A percentile compares a stretch with the other conserved stretches of the same genome.
Conservation (phyloP, 2,797 vertebrate species). For the Potorous gilbertii region DNA sequence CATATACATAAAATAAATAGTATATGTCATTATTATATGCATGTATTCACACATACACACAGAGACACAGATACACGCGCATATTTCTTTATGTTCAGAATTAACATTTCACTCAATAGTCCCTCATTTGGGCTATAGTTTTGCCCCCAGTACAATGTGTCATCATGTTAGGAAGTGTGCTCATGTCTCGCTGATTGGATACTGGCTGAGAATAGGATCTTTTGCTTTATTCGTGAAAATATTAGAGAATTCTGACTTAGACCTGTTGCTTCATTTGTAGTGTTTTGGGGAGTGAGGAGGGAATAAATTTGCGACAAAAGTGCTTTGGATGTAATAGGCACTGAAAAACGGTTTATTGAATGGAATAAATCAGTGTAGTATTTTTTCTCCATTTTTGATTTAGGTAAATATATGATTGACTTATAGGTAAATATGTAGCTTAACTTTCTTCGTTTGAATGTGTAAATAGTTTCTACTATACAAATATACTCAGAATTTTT, state of each 20-base stretch:
- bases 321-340: not conserved
- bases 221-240: slow-evolving; percentile 32
- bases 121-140: not conserved
- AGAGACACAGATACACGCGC: no score
- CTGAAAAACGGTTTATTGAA: not conserved
- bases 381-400: not conserved
- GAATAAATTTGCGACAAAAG: not conserved
- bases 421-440: not conserved
- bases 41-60: not conserved
- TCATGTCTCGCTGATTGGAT: not conserved
- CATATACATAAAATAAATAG: not conserved
- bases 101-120: not conserved
- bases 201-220: not conserved
- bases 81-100: not conserved
- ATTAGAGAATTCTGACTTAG: slow-evolving; percentile 21
- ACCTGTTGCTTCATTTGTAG: slow-evolving; percentile 23
- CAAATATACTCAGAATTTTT: not conserved
- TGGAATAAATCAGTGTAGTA: not conserved
- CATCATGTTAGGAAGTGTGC: not conserved
- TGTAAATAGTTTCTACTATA: not conserved
- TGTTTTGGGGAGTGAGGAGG: not conserved
- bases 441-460: not conserved
- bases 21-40: not conserved
- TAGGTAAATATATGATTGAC: not conserved
- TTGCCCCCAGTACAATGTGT: not conserved